Evolutionary conservation across 1,140 invertebrate genomes (phyloP), one percentile per base, ranked within the genome.

Genomic region (Andricus grossulariae): DNA sequence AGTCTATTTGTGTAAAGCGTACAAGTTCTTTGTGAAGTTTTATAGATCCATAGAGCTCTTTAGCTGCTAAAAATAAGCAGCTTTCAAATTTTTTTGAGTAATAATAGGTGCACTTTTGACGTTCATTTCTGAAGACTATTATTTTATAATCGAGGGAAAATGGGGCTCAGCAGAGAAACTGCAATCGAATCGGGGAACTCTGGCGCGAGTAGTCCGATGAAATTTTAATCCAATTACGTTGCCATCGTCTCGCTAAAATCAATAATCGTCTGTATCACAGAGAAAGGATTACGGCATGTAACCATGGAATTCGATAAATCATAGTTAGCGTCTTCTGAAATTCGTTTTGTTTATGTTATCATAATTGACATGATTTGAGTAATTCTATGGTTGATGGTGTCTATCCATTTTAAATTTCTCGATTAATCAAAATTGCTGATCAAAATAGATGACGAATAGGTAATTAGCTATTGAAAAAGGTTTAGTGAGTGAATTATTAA

Each of bases 141-240:
- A 54, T n/a, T 54, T 54, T 54, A 19, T 18, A 54, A 54, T 18
- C n/a, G 52, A 19, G n/a, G 16, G 16, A 54, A 54, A 54, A 18
- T 54, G 8, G 16, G 52, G 52, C n/a, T 54, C 10, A 45, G 39
- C 8, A 45, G 8, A 45, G 39, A 11, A 45, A 11, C 39, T 18
- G 52, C 6, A 54, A 54, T 76, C 60, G 75, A 77, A 80, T 70
- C 77, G 77, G 50, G 32, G 77, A 74, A 75, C 66, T 73, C 50
- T 73, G 74, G 76, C 74, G 76, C 39, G 55, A 75, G 70, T 75
- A 57, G 75, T 75, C 75, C 74, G 50, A 80, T 80, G 75, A 77
- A 80, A 80, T 77, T 80, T 80, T 77, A 80, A 80, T 80, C 75
- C 73, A 77, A 80, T 77, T 77, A 77, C 39, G 50, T 32, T 50